Conservation (phyloP, 2,113 vertebrate species). For the Aegithalos caudatus region DNA sequence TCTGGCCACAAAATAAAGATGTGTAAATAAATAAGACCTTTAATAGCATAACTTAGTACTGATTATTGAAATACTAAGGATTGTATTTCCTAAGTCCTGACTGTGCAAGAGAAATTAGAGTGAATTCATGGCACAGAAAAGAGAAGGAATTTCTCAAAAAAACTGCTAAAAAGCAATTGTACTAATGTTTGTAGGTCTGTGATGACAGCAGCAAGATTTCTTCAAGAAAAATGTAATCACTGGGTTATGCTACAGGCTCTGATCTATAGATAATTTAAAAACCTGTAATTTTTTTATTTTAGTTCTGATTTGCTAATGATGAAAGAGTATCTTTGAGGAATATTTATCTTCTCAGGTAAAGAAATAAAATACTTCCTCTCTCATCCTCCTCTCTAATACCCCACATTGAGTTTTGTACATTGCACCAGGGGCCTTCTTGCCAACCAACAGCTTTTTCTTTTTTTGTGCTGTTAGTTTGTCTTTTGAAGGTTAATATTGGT, state of each 20-base stretch:
- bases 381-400: not conserved
- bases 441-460: not conserved
- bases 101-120: not conserved
- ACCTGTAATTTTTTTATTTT: fast-evolving
- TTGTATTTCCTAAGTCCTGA: not conserved
- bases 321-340: not conserved
- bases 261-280: not conserved
- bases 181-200: not conserved
- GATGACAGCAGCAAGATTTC: not conserved
- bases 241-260: not conserved
- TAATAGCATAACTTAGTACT: not conserved
- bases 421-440: not conserved
- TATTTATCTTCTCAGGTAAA: not conserved
- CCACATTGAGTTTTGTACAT: fast-evolving
- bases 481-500: not conserved
- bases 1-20: not conserved
- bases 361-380: not conserved
- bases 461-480: not conserved
- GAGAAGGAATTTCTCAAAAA: not conserved
- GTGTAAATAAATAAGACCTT: not conserved
- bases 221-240: not conserved
- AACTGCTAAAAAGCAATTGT: not conserved
- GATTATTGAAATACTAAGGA: not conserved
- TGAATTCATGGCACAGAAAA: not conserved
- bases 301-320: not conserved